Conservation (phyloP, 2,797 vertebrate genomes). For the Emydoidea blandingii region DNA sequence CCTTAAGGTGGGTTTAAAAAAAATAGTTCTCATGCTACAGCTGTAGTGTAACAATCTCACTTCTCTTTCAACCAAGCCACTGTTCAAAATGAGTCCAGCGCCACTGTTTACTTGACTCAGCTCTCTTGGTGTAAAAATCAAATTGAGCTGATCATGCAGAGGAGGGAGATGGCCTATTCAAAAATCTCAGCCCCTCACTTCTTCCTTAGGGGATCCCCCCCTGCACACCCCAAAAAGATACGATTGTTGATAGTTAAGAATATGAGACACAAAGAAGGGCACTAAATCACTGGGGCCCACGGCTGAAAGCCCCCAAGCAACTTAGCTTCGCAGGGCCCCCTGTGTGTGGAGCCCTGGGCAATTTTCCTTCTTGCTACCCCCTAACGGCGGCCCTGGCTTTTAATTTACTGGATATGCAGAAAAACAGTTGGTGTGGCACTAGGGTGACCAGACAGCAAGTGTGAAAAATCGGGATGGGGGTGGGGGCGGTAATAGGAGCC, state of each 20-base stretch:
- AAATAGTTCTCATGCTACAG: background rate
- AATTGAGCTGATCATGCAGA: background rate
- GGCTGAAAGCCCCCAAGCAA: too few species aligned
- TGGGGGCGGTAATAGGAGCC: too few species aligned
- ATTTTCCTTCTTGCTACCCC: too few species aligned
- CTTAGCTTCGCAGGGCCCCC: too few species aligned
- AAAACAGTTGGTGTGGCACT: too few species aligned
- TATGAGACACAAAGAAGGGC: background rate
- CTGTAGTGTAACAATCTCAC: background rate
- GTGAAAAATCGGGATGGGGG: too few species aligned
- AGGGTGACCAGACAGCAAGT: too few species aligned
- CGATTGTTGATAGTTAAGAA: background rate
- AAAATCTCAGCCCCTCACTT: background rate
- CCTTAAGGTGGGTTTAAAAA: background rate
- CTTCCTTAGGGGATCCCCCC: background rate
- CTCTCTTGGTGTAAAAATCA: background rate
- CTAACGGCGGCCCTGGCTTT: too few species aligned
- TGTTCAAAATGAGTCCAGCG: background rate
- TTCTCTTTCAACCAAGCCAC: background rate
- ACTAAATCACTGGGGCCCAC: background rate
- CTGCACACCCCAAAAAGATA: background rate
- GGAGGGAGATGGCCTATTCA: background rate
- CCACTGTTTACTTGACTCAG: background rate
- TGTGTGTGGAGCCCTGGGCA: too few species aligned
- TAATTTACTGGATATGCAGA: too few species aligned